A percentile compares a stretch with the other conserved stretches of the same genome.
These are phyloP conservation scores for Hystrix brachyura DNA, from an alignment of 2,113 vertebrate species.

Conservation along the genomic window DNA sequence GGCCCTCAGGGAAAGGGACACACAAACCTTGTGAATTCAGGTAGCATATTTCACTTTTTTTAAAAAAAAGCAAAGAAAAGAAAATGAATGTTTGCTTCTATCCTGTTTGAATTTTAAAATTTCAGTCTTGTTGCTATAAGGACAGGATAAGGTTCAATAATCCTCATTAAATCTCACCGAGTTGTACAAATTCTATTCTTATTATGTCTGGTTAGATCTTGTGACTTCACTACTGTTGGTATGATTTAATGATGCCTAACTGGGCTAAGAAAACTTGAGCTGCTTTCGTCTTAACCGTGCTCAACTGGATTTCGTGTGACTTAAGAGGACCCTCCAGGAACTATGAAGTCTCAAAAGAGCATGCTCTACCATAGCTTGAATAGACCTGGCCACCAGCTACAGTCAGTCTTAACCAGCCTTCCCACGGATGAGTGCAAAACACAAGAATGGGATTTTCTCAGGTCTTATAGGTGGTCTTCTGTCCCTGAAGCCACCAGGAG, in stretches of 20 bases:
- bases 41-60: background rate
- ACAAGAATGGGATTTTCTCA: background rate
- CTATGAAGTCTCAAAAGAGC: constrained; percentile 20
- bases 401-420: background rate
- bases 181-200: constrained; percentile 73
- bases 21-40: constrained; percentile 23
- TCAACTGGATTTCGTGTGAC: constrained; percentile 55
- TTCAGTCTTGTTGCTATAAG: constrained; percentile 65
- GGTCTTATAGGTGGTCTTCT: background rate
- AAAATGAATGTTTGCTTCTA: constrained; percentile 2
- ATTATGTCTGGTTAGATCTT: constrained; percentile 65
- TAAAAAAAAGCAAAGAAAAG: background rate
- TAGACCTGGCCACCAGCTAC: background rate
- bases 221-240: constrained; percentile 57
- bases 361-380: background rate
- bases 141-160: constrained; percentile 67
- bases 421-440: background rate
- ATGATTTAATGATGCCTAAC: constrained; percentile 73
- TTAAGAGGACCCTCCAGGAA: constrained; percentile 7
- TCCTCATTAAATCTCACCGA: constrained; percentile 68
- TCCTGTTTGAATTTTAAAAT: constrained; percentile 61
- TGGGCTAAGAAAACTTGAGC: constrained; percentile 69
- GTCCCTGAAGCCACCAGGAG: background rate
- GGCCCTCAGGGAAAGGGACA: background rate
- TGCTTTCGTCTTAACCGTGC: constrained; percentile 58